Percentiles rank a stretch among this genome's conserved stretches.
Evolutionary conservation across 2,113 vertebrate species (phyloP).

Genomic region (Carlito syrichta): DNA sequence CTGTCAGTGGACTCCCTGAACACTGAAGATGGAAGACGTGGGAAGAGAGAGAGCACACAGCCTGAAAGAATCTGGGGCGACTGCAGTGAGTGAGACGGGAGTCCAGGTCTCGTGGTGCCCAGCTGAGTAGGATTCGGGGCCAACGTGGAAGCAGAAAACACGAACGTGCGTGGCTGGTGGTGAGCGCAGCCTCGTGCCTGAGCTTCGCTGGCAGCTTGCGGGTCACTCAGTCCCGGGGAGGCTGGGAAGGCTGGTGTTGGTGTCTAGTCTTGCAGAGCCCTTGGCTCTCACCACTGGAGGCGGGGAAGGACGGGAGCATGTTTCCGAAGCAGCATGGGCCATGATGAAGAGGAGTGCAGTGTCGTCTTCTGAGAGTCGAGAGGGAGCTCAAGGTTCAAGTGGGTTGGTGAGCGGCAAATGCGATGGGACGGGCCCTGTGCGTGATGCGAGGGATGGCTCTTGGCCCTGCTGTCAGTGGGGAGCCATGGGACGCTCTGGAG

Average conservation of each 20-base stretch:
- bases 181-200: accelerated
- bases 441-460: not conserved
- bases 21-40: not conserved
- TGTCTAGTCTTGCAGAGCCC: not conserved
- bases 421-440: not conserved
- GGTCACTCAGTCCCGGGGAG: too few species aligned
- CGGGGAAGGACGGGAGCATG: not conserved
- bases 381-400: not conserved
- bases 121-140: not conserved
- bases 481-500: not conserved
- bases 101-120: not conserved
- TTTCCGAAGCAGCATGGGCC: not conserved
- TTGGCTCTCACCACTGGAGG: not conserved
- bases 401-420: not conserved
- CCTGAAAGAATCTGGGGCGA: not conserved
- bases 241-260: not conserved
- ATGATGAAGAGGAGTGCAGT: not conserved
- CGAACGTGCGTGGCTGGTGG: not conserved
- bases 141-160: not conserved
- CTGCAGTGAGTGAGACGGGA: not conserved
- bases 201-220: accelerated
- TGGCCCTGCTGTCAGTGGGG: not conserved
- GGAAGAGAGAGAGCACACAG: not conserved
- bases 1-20: too few species aligned
- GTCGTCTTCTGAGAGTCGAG: not conserved